Evolutionary conservation across 2,888 invertebrate species (phyloP), one percentile per base, ranked within the genome.

Genomic region (Stenurella melanura): DNA sequence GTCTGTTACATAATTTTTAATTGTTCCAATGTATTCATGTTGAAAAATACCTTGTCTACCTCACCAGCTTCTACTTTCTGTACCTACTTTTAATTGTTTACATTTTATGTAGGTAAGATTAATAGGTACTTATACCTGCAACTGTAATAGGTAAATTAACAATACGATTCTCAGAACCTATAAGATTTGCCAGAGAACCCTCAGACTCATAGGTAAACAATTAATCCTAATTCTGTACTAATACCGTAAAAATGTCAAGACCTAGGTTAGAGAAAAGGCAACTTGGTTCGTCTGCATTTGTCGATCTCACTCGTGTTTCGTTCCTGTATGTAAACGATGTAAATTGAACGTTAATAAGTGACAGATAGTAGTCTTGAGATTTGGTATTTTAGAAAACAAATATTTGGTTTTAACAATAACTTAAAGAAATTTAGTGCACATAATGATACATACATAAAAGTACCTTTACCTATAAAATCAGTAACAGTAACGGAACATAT

Each of bases 401-500:
- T 70, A 60, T 21, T 42, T 70, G 30, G 19, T 34, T 7, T 70
- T 58, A 38, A n/a, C 34, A 34, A 60, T 58, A 60, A 15, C 19
- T 34, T 70, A 60, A 58, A 18, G 30, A 60, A 58, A 70, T 38
- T 60, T 56, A 38, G 58, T 70, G 70, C 70, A 70, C 34, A 58
- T 57, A 15, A 34, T 18, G 38, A 72, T 38, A 50, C 54, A 19
- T 64, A 15, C 54, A 56, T 56, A 54, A 56, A 72, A 56, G 30
- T 42, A 42, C 42, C 11, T 12, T 6, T 72, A 38, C 58, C 42
- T 72, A 50, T 58, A 26, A 66, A 42, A 38, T 57, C 60, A n/a
- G n/a, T n/a, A n/a, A n/a, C 15, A 67, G 42, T 58, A 42, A 67
- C 56, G 21, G 42, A 74, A 66, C 74, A 74, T 74, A 74, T 74